Evolutionary conservation across 2,797 vertebrate genomes (phyloP), one percentile per base, ranked within the genome.

Genomic region (Labroides dimidiatus): DNA sequence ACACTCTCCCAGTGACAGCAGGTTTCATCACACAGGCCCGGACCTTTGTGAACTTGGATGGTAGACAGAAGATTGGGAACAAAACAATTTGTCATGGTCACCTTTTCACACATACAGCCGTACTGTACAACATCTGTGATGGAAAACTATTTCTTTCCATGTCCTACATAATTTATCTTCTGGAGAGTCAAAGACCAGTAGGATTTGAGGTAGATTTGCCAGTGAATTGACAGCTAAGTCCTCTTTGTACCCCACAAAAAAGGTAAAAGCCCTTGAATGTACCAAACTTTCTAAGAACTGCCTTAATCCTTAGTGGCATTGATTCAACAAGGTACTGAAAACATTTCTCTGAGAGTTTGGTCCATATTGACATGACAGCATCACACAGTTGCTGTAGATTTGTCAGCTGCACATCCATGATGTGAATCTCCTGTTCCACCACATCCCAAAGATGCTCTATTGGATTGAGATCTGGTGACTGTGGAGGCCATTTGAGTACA

Each of bases 21-120:
- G 76, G 79, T 90, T 89, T 91, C 83, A 88, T 73, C 88, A 73
- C 80, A 80, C 30, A 55, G 70, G 69, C 52, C 49, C 54, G 33
- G 81, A 87, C 87, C 82, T 90, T 87, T 89, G 87, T 91, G 82
- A 86, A 82, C 81, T 79, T 50, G 15, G 42, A 73, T 10, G 47
- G 63, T 27, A 69, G 39, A 72, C 80, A 66, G 74, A 67, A 60
- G 75, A 81, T 61, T 60, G 68, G 75, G 68, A 89, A 82, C 88
- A 89, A 82, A 89, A 83, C 88, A 69, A 80, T 86, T 88, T 80
- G 77, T 87, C 78, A 78, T 19, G 52, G 44, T 70, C 77, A 81
- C 78, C 60, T 82, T 78, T 83, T 80, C 62, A 74, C 73, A 69
- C 66, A 74, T 20, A 33, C 33, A 69, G 30, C 51, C 37, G 62